Evolutionary conservation across 2,888 invertebrate species (phyloP), one percentile per base, ranked within the genome.

Genomic region (Tachina fera): DNA sequence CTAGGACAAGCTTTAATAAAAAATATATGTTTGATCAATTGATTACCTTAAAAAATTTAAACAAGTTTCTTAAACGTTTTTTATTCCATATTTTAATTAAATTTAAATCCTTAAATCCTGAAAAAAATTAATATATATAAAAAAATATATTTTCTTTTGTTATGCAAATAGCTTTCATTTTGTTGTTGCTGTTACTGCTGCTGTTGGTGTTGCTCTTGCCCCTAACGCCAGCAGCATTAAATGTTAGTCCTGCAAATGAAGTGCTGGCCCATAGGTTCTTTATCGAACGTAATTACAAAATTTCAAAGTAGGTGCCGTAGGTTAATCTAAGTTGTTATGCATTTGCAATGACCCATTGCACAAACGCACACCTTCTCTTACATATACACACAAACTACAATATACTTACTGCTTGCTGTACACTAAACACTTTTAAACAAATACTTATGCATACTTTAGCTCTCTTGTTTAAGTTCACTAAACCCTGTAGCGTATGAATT

Each of bases 271-370:
- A 67, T 61, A 53, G 74, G 67, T 74, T 81, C 74, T 67, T 49
- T 75, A 74, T 74, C 45, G 80, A 80, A 81, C 67, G 61, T 76
- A 77, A 72, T 83, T 83, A 72, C 77, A 72, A 83, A 83, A 72
- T 77, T 83, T 58, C 76, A 77, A 77, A 77, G 76, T 83, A 58
- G 53, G 22, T 83, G 72, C 77, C 71, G 22, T 16, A 51, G 71
- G 83, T 81, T 60, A 67, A 74, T 43, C 67, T 22, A 68, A 81
- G 51, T 67, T 81, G 74, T 16, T 81, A 74, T 81, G 67, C 80
- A 81, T 81, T 74, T 68, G 16, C 68, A 81, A 68, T 81, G 80
- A 75, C 60, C 58, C 61, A 39, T 67, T 74, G 68, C 41, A 67
- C 65, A 72, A 65, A 72, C 61, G 61, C n/a, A 1, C 3, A 19